phyloP scores from a whole-genome alignment of 2,888 invertebrate genomes.

The Dicyrtomina minuta region DNA sequence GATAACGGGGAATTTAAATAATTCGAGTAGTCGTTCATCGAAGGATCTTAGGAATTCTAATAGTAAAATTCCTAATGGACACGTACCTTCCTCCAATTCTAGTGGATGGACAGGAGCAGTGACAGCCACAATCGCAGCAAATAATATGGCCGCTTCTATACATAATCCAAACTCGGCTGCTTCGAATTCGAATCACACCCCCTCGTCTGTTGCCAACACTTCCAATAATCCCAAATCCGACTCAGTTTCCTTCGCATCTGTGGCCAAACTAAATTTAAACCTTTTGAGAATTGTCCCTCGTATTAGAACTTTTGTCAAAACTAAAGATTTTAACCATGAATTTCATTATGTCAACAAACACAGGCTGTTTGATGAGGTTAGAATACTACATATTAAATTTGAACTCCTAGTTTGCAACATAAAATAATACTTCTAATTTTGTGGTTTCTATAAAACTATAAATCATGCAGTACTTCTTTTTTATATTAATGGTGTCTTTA shows the following conservation, averaged over 20 bases:
- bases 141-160: not conserved
- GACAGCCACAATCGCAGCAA: not conserved
- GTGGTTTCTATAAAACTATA: not conserved
- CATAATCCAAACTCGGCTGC: too few relatives aligned
- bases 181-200: too few relatives aligned
- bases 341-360: slow-evolving; percentile 52
- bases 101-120: not conserved
- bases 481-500: not conserved
- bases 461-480: too few relatives aligned
- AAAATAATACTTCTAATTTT: not conserved
- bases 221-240: not conserved
- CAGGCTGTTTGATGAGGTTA: slow-evolving; percentile 52
- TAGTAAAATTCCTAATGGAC: not conserved
- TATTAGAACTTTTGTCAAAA: slow-evolving; percentile 45
- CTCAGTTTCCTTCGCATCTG: too few relatives aligned
- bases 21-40: too few relatives aligned
- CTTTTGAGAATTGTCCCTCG: slow-evolving; percentile 47
- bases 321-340: slow-evolving; percentile 47
- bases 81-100: not conserved
- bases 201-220: not conserved
- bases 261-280: slow-evolving; percentile 22
- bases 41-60: too few relatives aligned
- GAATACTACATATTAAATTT: too few relatives aligned
- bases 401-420: not conserved
- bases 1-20: slow-evolving; percentile 38